These are phyloP conservation scores for Heliconius hermathena DNA, from an alignment of 1,140 invertebrate species.

Conservation along the genomic window DNA sequence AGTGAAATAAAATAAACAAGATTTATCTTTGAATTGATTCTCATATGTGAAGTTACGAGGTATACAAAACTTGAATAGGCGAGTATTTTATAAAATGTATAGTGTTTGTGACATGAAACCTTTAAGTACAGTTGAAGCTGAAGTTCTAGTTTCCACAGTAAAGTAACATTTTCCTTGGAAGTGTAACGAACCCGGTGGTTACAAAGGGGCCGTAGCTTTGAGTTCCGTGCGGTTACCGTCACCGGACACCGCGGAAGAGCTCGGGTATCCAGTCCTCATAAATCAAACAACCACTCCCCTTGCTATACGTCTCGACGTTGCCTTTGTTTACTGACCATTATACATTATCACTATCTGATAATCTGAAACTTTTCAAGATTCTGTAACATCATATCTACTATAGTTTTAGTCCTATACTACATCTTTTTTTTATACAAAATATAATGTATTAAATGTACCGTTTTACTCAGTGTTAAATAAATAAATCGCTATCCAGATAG, in stretches of 20 bases:
- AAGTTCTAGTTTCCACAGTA: slow-evolving; percentile 38
- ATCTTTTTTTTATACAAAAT: neutral
- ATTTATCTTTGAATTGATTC: slow-evolving; percentile 37
- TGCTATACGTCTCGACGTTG: slow-evolving; percentile 55
- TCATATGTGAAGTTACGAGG: neutral
- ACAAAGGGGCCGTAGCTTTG: slow-evolving; percentile 56
- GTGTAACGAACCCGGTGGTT: slow-evolving; percentile 54
- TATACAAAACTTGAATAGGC: neutral
- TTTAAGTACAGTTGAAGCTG: slow-evolving; percentile 30
- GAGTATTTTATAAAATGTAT: neutral
- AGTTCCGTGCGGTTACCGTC: slow-evolving; percentile 64
- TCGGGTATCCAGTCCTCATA: slow-evolving; percentile 67
- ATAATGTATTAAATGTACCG: neutral
- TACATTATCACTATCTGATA: slow-evolving; percentile 56
- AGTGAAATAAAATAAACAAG: slow-evolving; percentile 23
- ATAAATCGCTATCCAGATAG: neutral
- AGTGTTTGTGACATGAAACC: slow-evolving; percentile 27
- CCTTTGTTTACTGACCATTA: slow-evolving; percentile 61
- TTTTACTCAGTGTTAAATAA: neutral
- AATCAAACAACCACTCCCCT: slow-evolving; percentile 66
- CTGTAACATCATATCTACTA: neutral
- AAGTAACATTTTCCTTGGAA: slow-evolving; percentile 42
- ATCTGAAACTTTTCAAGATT: slow-evolving; percentile 31
- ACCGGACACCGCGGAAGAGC: slow-evolving; percentile 71
- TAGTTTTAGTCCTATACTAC: neutral